These are phyloP conservation scores for Alcis repandata DNA, from an alignment of 2,888 invertebrate species.

Conservation along the genomic window DNA sequence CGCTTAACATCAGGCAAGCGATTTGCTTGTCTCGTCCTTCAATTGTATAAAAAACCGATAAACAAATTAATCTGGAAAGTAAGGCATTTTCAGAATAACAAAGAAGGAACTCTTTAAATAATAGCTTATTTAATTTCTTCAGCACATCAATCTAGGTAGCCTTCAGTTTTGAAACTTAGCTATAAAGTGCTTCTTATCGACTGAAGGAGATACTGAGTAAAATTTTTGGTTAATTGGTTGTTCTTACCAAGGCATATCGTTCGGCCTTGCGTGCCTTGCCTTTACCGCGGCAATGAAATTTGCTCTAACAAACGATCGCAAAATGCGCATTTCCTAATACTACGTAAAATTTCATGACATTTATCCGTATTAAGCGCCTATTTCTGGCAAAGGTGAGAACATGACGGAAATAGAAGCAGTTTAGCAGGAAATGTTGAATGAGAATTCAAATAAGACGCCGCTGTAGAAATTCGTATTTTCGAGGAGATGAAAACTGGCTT, in stretches of 20 bases:
- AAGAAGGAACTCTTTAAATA: no score
- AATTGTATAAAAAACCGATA: no score
- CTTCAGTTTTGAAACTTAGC: not conserved
- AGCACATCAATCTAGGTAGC: not conserved
- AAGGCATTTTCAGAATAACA: no score
- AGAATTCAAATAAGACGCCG: not conserved
- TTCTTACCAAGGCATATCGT: not conserved
- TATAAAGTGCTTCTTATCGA: not conserved
- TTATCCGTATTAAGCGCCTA: not conserved
- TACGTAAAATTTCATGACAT: constrained; percentile 5
- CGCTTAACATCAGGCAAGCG: no score
- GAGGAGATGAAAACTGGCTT: constrained; percentile 17
- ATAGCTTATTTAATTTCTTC: no score
- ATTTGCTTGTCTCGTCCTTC: no score
- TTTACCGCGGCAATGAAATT: constrained; percentile 10
- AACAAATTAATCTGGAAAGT: no score
- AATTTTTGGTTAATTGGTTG: not conserved
- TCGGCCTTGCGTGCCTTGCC: constrained; percentile 10
- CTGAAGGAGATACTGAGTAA: not conserved
- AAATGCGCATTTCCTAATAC: constrained; percentile 8
- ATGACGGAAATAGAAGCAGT: constrained; percentile 3
- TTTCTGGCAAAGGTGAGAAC: constrained; percentile 19
- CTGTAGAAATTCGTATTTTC: constrained; percentile 5
- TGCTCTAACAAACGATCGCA: constrained; percentile 2
- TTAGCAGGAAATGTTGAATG: not conserved